Evolutionary conservation across 2,888 invertebrate species (phyloP).

Genomic region (Philhelius pedissequus): DNA sequence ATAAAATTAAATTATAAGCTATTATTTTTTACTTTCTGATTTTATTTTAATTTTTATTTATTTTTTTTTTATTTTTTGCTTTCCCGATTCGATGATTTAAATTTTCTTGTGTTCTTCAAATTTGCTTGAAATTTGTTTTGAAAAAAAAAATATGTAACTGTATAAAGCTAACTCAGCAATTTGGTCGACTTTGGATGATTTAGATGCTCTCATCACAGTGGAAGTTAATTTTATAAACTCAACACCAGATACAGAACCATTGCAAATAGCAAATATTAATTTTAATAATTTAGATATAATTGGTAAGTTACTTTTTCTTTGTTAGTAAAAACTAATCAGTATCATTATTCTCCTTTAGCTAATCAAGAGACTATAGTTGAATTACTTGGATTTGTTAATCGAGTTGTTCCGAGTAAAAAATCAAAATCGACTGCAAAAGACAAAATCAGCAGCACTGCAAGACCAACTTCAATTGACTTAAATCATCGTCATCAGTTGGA

Average conservation of each 20-base stretch:
- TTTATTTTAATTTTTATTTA: conserved; percentile 18
- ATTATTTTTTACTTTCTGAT: conserved; percentile 1
- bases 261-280: conserved; percentile 90
- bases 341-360: conserved; percentile 80
- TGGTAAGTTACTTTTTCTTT: conserved; percentile 80
- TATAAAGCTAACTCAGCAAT: conserved; percentile 71
- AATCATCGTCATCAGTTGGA: conserved; percentile 19
- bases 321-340: background rate
- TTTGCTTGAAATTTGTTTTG: conserved; percentile 40
- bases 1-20: too few relatives aligned
- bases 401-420: conserved; percentile 82
- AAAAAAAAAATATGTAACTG: conserved; percentile 9
- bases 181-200: conserved; percentile 78
- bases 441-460: background rate
- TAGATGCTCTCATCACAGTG: conserved; percentile 88
- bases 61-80: conserved; percentile 18
- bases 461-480: conserved; percentile 42
- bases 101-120: conserved; percentile 19
- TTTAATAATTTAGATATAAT: conserved; percentile 97
- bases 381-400: conserved; percentile 91
- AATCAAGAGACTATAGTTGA: conserved; percentile 98
- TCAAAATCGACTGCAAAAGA: background rate
- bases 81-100: conserved; percentile 14
- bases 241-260: conserved; percentile 77
- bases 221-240: conserved; percentile 87